Conservation (phyloP, 2,113 vertebrate genomes). For the Ellobius talpinus region DNA sequence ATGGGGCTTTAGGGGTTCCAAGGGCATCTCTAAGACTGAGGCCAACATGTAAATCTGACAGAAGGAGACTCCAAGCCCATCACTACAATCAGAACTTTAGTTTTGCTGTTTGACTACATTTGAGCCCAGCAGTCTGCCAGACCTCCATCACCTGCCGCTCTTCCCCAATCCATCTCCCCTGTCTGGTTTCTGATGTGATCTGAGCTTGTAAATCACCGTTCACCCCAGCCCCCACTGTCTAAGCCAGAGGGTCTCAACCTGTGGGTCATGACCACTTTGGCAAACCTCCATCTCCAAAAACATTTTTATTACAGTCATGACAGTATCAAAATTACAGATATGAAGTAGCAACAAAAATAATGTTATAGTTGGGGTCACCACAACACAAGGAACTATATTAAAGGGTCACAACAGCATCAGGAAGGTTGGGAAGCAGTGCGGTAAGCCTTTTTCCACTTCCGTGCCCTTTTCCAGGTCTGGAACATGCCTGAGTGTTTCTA, state of each 20-base stretch:
- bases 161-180: not conserved
- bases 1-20: not conserved
- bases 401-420: not conserved
- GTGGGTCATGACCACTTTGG: not conserved
- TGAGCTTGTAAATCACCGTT: constrained; percentile 28
- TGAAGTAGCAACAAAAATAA: not conserved
- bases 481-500: not conserved
- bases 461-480: not conserved
- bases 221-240: not conserved
- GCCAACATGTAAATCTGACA: not conserved
- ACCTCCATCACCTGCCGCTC: too few relatives aligned
- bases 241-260: not conserved
- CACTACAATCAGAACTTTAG: not conserved
- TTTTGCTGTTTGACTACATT: not conserved
- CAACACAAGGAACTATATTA: not conserved
- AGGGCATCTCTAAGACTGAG: not conserved
- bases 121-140: not conserved
- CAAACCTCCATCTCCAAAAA: not conserved
- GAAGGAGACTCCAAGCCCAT: not conserved
- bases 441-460: not conserved
- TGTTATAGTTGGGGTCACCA: not conserved
- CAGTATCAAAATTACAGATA: not conserved
- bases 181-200: not conserved
- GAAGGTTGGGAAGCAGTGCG: not conserved
- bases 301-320: not conserved